These are phyloP conservation scores for Corvus moneduloides DNA, from an alignment of 2,113 vertebrate genomes.

Conservation along the genomic window DNA sequence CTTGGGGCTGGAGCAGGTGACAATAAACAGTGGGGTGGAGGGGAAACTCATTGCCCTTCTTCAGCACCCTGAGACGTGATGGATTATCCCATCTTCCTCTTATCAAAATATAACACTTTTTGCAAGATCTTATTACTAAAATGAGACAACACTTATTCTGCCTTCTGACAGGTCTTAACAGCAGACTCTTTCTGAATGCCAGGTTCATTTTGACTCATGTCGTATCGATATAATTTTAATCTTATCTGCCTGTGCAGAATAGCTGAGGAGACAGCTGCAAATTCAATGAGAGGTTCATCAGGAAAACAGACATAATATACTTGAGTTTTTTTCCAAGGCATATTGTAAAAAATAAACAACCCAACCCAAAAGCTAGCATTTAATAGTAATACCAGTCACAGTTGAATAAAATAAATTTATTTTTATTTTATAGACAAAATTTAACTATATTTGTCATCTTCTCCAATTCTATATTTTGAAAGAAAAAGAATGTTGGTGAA, in stretches of 20 bases:
- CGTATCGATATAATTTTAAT: neutral
- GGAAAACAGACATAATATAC: neutral
- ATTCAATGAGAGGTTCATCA: neutral
- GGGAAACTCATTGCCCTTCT: neutral
- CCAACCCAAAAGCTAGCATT: neutral
- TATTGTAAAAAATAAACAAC: neutral
- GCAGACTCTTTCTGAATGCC: neutral
- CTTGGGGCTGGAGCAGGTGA: neutral
- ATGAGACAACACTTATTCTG: neutral
- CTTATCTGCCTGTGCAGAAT: neutral
- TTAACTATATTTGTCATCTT: rapidly evolving
- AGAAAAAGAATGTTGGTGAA: neutral
- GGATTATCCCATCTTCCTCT: neutral
- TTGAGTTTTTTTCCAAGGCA: neutral
- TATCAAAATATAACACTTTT: neutral
- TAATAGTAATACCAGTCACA: neutral
- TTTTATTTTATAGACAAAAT: neutral
- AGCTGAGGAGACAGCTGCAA: neutral
- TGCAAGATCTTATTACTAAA: neutral
- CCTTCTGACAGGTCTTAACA: neutral
- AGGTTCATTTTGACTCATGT: neutral
- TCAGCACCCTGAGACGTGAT: neutral
- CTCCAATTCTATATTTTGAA: neutral
- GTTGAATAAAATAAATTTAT: neutral
- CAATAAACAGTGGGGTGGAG: neutral